phyloP scores from a whole-genome alignment of 2,797 vertebrate species.

The Anguilla megastoma region DNA sequence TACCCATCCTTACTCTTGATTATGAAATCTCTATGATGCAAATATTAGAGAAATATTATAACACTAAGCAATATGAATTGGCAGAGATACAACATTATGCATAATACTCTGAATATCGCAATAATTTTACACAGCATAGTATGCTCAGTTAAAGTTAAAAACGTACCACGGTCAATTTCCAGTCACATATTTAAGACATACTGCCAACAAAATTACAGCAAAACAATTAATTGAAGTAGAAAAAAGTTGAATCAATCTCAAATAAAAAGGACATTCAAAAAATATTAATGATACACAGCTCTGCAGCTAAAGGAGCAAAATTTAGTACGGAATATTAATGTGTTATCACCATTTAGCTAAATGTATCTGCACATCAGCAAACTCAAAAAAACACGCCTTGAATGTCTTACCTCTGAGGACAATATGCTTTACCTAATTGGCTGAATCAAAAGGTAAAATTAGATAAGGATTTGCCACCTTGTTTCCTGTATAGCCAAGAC shows the following conservation, averaged over 20 bases:
- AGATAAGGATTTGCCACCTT: slow-evolving; percentile 3
- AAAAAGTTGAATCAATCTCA: slow-evolving; percentile 29
- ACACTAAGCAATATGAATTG: background rate
- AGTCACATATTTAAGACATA: background rate
- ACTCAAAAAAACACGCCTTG: slow-evolving; percentile 4
- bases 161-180: background rate
- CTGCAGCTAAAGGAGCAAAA: slow-evolving; percentile 2
- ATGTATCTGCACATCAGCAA: slow-evolving; percentile 2
- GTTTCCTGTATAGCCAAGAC: slow-evolving; percentile 16
- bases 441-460: slow-evolving; percentile 39
- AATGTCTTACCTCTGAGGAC: slow-evolving; percentile 38
- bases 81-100: background rate
- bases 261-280: slow-evolving; percentile 21
- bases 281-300: slow-evolving; percentile 36
- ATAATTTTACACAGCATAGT: background rate
- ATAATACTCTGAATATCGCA: background rate
- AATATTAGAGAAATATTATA: background rate
- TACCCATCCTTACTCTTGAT: background rate
- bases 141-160: background rate
- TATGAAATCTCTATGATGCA: background rate
- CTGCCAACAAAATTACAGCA: background rate
- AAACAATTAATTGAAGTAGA: slow-evolving; percentile 2
- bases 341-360: slow-evolving; percentile 31
- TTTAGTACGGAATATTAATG: slow-evolving; percentile 33
- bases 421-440: slow-evolving; percentile 39